phyloP scores from a whole-genome alignment of 1,140 invertebrate species.

The Scaptomyza montana region DNA sequence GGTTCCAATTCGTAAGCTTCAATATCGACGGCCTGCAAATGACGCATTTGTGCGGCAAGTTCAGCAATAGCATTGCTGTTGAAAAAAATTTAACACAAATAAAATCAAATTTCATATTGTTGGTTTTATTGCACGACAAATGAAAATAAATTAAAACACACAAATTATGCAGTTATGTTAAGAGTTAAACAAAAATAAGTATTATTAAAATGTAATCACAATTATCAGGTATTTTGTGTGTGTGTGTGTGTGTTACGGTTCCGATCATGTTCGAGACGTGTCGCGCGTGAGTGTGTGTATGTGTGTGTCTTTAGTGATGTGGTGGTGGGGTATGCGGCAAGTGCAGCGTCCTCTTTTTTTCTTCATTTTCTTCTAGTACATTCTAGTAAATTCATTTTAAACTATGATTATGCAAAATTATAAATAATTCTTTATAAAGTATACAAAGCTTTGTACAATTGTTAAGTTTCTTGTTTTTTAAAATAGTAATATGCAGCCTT shows the following conservation, averaged over 20 bases:
- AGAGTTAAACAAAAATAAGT: slow-evolving; percentile 60
- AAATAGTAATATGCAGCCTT: slow-evolving; percentile 60
- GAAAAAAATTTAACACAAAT: slow-evolving; percentile 42
- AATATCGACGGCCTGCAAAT: slow-evolving; percentile 36
- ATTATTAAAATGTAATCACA: slow-evolving; percentile 65
- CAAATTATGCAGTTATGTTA: slow-evolving; percentile 53
- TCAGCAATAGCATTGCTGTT: slow-evolving; percentile 60
- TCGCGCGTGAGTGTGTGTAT: slow-evolving; percentile 23
- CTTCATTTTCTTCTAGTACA: slow-evolving; percentile 37
- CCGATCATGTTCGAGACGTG: slow-evolving; percentile 32
- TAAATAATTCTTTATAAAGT: slow-evolving; percentile 69
- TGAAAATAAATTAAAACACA: slow-evolving; percentile 61
- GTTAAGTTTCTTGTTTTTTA: slow-evolving; percentile 43
- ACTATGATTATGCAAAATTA: slow-evolving; percentile 63
- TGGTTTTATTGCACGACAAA: slow-evolving; percentile 69
- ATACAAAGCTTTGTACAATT: slow-evolving; percentile 75
- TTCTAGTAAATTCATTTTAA: slow-evolving; percentile 51
- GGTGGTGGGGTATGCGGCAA: slow-evolving; percentile 51
- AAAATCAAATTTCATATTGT: slow-evolving; percentile 29
- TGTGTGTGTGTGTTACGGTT: slow-evolving; percentile 42
- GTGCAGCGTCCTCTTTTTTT: slow-evolving; percentile 47
- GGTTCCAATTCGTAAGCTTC: slow-evolving; percentile 31
- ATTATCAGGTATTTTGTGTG: slow-evolving; percentile 64
- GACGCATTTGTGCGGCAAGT: slow-evolving; percentile 58
- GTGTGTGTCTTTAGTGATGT: slow-evolving; percentile 16